Conservation (phyloP, 2,797 vertebrate genomes). For the Myotis myotis region DNA sequence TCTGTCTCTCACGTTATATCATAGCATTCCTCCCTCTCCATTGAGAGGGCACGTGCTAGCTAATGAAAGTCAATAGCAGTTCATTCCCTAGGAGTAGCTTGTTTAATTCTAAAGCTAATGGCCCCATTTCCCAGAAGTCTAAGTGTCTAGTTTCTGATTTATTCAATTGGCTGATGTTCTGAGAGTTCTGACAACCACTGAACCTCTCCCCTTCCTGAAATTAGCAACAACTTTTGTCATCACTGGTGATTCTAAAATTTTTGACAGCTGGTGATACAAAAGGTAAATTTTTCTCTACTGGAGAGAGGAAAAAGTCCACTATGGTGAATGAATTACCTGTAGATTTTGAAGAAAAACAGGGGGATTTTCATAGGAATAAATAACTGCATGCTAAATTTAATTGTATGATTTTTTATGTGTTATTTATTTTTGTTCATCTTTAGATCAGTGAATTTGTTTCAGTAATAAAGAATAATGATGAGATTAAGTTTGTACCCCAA, state of each 20-base stretch:
- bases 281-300: not conserved
- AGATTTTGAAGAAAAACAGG: constrained; percentile 31
- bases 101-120: constrained; percentile 68
- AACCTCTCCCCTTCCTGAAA: constrained; percentile 40
- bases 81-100: constrained; percentile 40
- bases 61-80: constrained; percentile 64
- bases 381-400: constrained; percentile 3
- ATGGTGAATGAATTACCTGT: not conserved
- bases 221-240: constrained; percentile 22
- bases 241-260: constrained; percentile 36
- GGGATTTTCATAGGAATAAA: constrained; percentile 15
- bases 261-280: constrained; percentile 50
- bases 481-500: not conserved
- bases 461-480: constrained; percentile 30
- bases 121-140: constrained; percentile 63
- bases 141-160: constrained; percentile 58
- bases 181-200: constrained; percentile 10
- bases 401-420: constrained; percentile 19
- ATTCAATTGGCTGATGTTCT: not conserved
- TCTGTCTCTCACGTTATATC: not conserved
- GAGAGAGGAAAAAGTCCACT: not conserved
- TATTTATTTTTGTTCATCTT: constrained; percentile 37
- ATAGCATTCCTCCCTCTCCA: constrained; percentile 28
- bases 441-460: constrained; percentile 4
- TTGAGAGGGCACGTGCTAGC: constrained; percentile 22